phyloP scores from a whole-genome alignment of 2,888 invertebrate species.

The Sesia bembeciformis region DNA sequence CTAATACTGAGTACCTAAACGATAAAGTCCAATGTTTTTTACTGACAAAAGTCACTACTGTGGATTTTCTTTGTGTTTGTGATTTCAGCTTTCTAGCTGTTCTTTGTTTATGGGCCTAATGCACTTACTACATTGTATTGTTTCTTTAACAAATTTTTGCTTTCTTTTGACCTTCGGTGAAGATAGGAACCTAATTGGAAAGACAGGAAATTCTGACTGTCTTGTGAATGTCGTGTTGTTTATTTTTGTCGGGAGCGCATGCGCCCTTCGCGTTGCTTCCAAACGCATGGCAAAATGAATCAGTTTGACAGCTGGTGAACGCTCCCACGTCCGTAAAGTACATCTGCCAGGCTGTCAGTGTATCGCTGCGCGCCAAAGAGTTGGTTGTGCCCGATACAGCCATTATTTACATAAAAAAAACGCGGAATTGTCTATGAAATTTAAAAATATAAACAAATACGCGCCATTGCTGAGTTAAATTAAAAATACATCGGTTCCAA shows the following conservation, averaged over 20 bases:
- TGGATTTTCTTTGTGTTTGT: too few relatives aligned
- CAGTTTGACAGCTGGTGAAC: slow-evolving; percentile 20
- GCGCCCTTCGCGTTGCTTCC: slow-evolving; percentile 21
- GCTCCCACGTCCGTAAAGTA: slow-evolving; percentile 21
- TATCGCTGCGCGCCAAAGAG: slow-evolving; percentile 45
- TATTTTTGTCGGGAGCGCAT: slow-evolving; percentile 21
- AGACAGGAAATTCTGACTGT: too few relatives aligned
- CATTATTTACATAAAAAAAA: slow-evolving; percentile 5
- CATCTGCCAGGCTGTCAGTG: slow-evolving; percentile 28
- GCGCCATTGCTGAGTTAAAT: not conserved
- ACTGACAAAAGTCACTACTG: not conserved
- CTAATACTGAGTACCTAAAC: not conserved
- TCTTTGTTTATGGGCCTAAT: too few relatives aligned
- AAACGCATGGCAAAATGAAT: slow-evolving; percentile 22
- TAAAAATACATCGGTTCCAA: too few relatives aligned
- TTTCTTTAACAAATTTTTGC: too few relatives aligned
- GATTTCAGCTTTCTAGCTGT: too few relatives aligned
- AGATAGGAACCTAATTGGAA: too few relatives aligned
- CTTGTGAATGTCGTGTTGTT: slow-evolving; percentile 1
- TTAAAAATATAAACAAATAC: not conserved
- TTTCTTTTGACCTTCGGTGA: too few relatives aligned
- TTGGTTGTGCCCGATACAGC: slow-evolving; percentile 30
- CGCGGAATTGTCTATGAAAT: slow-evolving; percentile 14
- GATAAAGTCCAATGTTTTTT: not conserved
- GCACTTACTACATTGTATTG: too few relatives aligned